Percentiles rank a stretch among this genome's conserved stretches.
These are phyloP conservation scores for Triplophysa bombifrons DNA, from an alignment of 2,797 vertebrate genomes.

Conservation along the genomic window DNA sequence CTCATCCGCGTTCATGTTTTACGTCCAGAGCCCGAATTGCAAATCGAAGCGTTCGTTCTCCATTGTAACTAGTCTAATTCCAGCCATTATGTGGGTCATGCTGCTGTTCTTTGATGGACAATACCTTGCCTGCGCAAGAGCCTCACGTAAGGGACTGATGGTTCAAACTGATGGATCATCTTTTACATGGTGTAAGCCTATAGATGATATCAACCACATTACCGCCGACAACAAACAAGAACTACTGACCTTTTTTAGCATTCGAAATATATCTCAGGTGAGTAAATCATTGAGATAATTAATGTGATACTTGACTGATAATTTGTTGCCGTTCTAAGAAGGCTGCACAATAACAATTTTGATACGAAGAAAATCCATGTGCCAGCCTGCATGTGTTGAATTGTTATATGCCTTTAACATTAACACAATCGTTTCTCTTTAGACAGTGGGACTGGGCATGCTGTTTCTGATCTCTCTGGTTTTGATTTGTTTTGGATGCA, in stretches of 20 bases:
- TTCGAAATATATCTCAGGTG: conserved; percentile 12
- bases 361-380: not conserved
- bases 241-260: not conserved
- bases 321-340: not conserved
- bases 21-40: not conserved
- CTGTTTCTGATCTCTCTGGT: not conserved
- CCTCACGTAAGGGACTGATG: not conserved
- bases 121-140: conserved; percentile 3
- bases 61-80: not conserved
- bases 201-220: not conserved
- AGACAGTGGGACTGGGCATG: not conserved
- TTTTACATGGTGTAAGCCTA: not conserved
- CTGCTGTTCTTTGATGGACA: conserved; percentile 8
- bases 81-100: not conserved
- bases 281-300: not conserved
- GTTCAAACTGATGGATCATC: not conserved
- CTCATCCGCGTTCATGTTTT: not conserved
- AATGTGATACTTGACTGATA: not conserved
- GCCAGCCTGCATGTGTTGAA: not conserved
- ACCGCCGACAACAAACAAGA: not conserved
- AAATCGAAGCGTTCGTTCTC: not conserved
- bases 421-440: not conserved
- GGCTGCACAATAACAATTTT: not conserved
- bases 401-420: not conserved
- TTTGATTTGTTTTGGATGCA: not conserved